phyloP scores from a whole-genome alignment of 1,140 invertebrate species.

The Bombus impatiens region DNA sequence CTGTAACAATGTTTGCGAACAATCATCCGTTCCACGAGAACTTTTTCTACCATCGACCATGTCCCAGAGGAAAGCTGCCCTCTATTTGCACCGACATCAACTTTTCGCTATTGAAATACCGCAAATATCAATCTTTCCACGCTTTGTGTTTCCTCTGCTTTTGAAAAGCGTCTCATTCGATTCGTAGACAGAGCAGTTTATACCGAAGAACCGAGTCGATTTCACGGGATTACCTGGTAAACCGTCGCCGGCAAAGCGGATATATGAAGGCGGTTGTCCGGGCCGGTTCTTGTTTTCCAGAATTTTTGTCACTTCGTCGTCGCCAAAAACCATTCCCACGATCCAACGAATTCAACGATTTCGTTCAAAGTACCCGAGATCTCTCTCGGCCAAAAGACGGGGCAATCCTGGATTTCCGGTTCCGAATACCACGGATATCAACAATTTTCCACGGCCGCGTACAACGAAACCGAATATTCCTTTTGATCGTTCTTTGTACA shows the following conservation, averaged over 20 bases:
- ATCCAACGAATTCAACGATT: constrained; percentile 12
- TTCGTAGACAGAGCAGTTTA: constrained; percentile 38
- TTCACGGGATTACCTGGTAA: constrained; percentile 50
- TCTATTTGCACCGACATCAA: background rate
- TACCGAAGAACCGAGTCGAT: constrained; percentile 47
- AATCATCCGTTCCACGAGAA: background rate
- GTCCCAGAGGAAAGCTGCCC: no score
- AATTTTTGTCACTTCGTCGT: background rate
- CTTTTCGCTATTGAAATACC: background rate
- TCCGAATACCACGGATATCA: background rate
- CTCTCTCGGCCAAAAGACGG: background rate
- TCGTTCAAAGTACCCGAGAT: background rate
- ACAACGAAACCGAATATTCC: background rate
- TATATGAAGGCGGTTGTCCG: background rate
- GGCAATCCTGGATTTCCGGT: background rate
- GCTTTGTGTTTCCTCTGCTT: background rate
- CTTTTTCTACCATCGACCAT: background rate
- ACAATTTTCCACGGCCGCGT: background rate
- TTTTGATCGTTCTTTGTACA: background rate
- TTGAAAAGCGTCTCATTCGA: constrained; percentile 15
- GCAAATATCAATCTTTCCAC: constrained; percentile 22
- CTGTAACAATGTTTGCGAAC: constrained; percentile 28
- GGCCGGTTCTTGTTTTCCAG: background rate
- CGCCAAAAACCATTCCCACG: background rate
- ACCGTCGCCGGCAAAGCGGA: constrained; percentile 31